A percentile compares a stretch with the other conserved stretches of the same genome.
Evolutionary conservation across 2,797 vertebrate species (phyloP).

Genomic region (Enteromius unitaeniatus): DNA sequence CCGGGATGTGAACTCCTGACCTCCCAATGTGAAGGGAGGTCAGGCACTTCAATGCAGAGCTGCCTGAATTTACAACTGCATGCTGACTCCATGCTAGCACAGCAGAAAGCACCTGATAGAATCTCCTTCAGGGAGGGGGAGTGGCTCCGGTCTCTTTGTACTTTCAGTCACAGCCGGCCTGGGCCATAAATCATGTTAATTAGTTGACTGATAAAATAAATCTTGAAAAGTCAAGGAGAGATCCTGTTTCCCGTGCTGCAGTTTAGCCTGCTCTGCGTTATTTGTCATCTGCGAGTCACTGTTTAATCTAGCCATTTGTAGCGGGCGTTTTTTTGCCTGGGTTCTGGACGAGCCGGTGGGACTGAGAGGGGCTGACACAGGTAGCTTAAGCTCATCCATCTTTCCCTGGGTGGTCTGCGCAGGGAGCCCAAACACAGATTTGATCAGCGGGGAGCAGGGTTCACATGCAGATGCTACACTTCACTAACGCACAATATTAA

Average conservation of each 20-base stretch:
- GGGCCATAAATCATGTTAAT: conserved; percentile 86
- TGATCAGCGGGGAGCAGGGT: conserved; percentile 65
- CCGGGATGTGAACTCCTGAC: conserved; percentile 82
- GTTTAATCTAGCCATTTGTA: conserved; percentile 82
- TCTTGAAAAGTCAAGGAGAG: conserved; percentile 78
- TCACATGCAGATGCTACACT: conserved; percentile 64
- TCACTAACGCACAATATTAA: conserved; percentile 53
- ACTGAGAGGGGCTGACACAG: conserved; percentile 69
- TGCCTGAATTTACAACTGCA: conserved; percentile 84
- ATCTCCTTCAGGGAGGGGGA: conserved; percentile 79
- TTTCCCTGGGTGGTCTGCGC: conserved; percentile 75
- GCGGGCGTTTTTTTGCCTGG: conserved; percentile 64
- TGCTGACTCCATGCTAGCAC: conserved; percentile 82
- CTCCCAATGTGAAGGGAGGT: conserved; percentile 66
- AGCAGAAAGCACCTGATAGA: conserved; percentile 86
- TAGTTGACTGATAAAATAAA: conserved; percentile 86
- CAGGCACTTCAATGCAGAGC: conserved; percentile 77
- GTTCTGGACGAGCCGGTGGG: conserved; percentile 68
- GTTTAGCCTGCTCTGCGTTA: conserved; percentile 77
- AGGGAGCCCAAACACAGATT: conserved; percentile 66
- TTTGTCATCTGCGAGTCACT: conserved; percentile 79
- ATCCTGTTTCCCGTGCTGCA: conserved; percentile 74
- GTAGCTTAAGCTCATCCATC: conserved; percentile 74
- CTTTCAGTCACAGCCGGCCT: conserved; percentile 81
- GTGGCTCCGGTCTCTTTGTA: conserved; percentile 81